Base-by-base conservation (phyloP, 2,113 vertebrate species). In the Gadus chalcogrammus region DNA sequence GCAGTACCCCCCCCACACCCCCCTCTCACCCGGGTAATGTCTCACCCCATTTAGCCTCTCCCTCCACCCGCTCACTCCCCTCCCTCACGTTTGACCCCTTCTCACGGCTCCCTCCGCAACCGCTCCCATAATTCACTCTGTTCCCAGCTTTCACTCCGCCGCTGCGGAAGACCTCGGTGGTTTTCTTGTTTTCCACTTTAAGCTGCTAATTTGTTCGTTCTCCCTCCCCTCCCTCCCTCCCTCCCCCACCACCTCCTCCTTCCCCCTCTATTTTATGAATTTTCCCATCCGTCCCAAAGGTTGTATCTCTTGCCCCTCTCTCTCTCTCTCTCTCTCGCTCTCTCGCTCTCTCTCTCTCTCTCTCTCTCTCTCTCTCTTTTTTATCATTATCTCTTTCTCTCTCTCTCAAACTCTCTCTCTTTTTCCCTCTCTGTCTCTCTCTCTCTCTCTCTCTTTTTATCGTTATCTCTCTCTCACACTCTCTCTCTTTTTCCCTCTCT, bases 31-130 rank as follows among this genome's bases (percentile, higher is more conserved):
- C 66, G 17, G 76, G 64, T 76, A 74, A 69, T 73, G 72, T 70
- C 63, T 24, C 61, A 42, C 72, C 76, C 82, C 64, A 69, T 85
- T 82, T 74, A 72, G 64, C 61, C 65, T 69, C 65, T 69, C 38
- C 61, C 52, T 28, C 28, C 22, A 1, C 12, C 28, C 24, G 16
- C 27, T 27, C 22, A 53, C 64, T 27, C 13, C 63, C 65, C 20
- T 70, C 63, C 35, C 65, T 66, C 72, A 70, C 65, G 69, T 67
- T 68, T 16, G 35, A 73, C 78, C 76, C 70, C 63, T 67, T 69
- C 28, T 68, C 62, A 13, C 13, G 2, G 42, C 69, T 60, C 61
- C 12, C 27, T 56, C 22, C 72, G 61, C 70, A 61, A 81, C 73
- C 76, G 67, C 22, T 62, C 22, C 61, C 61, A 9, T 48, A 48